phyloP scores from a whole-genome alignment of 2,113 vertebrate species.

The Nyctibius bracteatus region DNA sequence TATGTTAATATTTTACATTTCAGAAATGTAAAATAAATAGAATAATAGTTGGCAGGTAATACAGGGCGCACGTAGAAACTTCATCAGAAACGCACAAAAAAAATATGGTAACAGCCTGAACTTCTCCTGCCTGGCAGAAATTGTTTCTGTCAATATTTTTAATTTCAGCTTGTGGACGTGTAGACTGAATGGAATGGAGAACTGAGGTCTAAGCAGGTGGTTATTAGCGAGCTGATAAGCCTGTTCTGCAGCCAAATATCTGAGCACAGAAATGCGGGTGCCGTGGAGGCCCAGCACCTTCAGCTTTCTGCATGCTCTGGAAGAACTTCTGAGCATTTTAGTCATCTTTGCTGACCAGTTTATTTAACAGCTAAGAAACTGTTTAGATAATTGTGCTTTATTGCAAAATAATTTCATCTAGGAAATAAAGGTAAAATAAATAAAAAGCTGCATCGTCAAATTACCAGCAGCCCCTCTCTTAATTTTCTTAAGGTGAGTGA shows the following conservation, averaged over 20 bases:
- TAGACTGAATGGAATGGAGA: neutral
- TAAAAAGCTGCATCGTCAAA: neutral
- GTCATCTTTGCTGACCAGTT: neutral
- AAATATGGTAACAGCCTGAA: neutral
- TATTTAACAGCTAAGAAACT: neutral
- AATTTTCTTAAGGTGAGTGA: neutral
- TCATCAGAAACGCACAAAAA: neutral
- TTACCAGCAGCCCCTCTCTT: neutral
- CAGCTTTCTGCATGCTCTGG: neutral
- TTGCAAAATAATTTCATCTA: neutral
- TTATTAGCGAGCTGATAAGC: constrained; percentile 4
- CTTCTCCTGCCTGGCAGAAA: constrained; percentile 30
- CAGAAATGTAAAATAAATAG: neutral
- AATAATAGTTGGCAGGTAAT: neutral
- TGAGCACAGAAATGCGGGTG: neutral
- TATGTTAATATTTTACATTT: neutral
- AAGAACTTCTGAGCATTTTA: neutral
- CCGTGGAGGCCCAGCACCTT: neutral
- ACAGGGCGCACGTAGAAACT: neutral
- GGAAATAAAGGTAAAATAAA: neutral
- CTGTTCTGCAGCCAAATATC: neutral
- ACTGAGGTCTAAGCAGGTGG: constrained; percentile 1
- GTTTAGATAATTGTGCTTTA: neutral
- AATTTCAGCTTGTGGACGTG: constrained; percentile 23
- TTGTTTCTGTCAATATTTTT: constrained; percentile 48